Conservation (phyloP, 2,113 vertebrate genomes). For the Pao palembangensis region DNA sequence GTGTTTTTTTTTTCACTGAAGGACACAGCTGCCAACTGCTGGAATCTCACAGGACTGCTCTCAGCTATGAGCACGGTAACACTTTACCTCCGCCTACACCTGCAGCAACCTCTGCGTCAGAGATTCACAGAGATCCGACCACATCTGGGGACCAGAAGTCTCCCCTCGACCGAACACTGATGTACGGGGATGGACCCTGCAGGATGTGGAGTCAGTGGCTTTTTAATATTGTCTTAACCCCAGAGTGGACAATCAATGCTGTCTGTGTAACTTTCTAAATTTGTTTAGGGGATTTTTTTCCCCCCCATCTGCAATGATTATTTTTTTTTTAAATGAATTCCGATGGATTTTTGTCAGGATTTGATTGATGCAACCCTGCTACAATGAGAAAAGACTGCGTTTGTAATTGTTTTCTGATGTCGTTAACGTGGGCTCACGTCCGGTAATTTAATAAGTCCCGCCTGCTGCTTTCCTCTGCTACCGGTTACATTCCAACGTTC, state of each 20-base stretch:
- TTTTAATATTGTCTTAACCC: constrained; percentile 41
- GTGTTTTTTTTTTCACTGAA: too few species aligned
- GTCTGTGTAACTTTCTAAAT: constrained; percentile 52
- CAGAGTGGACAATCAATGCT: constrained; percentile 56
- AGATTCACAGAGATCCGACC: neutral
- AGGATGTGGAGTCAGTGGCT: constrained; percentile 24
- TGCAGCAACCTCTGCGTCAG: constrained; percentile 31
- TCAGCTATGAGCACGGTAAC: constrained; percentile 8
- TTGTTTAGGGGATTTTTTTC: constrained; percentile 13
- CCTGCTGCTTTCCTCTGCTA: constrained; percentile 61
- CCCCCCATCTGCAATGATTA: constrained; percentile 41
- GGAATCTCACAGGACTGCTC: constrained; percentile 37
- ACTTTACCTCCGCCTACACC: constrained; percentile 40
- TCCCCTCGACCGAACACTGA: constrained; percentile 6
- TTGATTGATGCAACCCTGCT: constrained; percentile 74
- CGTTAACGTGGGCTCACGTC: constrained; percentile 66
- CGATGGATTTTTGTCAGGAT: constrained; percentile 68
- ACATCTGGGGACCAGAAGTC: too few species aligned
- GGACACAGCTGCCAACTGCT: constrained; percentile 39
- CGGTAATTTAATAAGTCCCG: constrained; percentile 69
- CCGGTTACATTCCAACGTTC: constrained; percentile 73
- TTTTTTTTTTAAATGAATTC: constrained; percentile 67
- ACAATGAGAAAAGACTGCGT: constrained; percentile 69
- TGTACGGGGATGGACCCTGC: constrained; percentile 12
- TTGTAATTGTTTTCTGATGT: constrained; percentile 72